Base-by-base conservation (phyloP, 2,113 vertebrate genomes). In the Sorex fumeus region DNA sequence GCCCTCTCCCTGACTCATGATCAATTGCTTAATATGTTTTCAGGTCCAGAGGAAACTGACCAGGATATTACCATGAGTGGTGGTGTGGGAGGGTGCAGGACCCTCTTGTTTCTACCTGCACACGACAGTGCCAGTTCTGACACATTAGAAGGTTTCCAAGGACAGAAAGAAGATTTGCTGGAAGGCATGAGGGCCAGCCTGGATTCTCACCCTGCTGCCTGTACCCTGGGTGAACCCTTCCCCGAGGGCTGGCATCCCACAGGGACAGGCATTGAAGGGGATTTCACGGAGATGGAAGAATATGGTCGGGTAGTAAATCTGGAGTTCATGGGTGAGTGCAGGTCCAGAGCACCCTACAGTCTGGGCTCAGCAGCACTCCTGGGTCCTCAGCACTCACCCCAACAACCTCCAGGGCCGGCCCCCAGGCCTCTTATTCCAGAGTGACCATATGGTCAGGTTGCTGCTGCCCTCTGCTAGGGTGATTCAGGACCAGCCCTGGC, bases 41-140 rank as follows among this genome's bases (percentile, higher is more conserved):
- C 21, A 80, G 81, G 81, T 50, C 36, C 84, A 30, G 50, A 88
- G n/a, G 45, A 64, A 95, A 80, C 28, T 87, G 34, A 80, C 13
- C 40, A 71, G n/a, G 40, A 11, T 50, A 82, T 70, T 87, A 91
- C 60, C 76, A 91, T 36, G 43, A 91, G 60, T 78, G 88, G 27
- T 64, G 72, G 66, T 50, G 19, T 30, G 1, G 57, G 66, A 53
- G 92, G 21, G 32, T 66, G 30, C n/a, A 11, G 19, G 34, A 21
- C 74, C n/a, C n/a, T n/a, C n/a, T n/a, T n/a, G n/a, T 70, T 43
- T 64, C 78, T 77, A 34, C 9, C 3, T 67, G 32, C 30, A 71
- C n/a, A n/a, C n/a, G n/a, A n/a, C n/a, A n/a, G n/a, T n/a, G n/a
- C n/a, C n/a, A n/a, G n/a, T n/a, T n/a, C n/a, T n/a, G n/a, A n/a